Evolutionary conservation across 2,113 vertebrate genomes (phyloP).

Genomic region (Ceyx margarethae): DNA sequence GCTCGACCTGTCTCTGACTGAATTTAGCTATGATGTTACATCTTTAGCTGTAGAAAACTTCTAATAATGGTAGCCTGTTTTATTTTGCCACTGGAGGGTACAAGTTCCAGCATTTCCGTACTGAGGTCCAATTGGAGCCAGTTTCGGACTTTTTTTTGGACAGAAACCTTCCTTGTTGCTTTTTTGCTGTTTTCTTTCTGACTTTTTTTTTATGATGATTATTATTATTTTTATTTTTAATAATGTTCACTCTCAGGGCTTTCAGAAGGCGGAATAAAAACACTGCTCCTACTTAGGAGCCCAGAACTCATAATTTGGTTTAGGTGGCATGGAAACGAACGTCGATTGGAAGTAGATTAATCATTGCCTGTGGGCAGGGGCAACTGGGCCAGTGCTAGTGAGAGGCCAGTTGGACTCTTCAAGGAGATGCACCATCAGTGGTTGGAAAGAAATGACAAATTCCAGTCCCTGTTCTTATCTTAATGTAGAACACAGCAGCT

Average conservation of each 20-base stretch:
- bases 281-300: background rate
- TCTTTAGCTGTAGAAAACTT: conserved; percentile 73
- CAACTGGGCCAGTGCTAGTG: background rate
- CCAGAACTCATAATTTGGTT: background rate
- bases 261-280: conserved; percentile 47
- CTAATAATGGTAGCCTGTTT: conserved; percentile 79
- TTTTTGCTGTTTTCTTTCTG: conserved; percentile 50
- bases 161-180: conserved; percentile 61
- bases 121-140: conserved; percentile 57
- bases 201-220: background rate
- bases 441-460: background rate
- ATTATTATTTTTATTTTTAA: background rate
- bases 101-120: conserved; percentile 69
- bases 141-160: conserved; percentile 47
- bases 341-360: background rate
- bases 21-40: conserved; percentile 84
- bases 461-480: background rate
- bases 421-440: background rate
- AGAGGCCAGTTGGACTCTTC: background rate
- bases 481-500: fast-evolving
- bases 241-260: conserved; percentile 35
- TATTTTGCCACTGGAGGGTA: conserved; percentile 72
- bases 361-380: background rate
- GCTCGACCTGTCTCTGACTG: conserved; percentile 80
- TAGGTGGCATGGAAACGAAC: background rate